phyloP scores from a whole-genome alignment of 1,140 invertebrate genomes.

The Conopomorpha cramerella region DNA sequence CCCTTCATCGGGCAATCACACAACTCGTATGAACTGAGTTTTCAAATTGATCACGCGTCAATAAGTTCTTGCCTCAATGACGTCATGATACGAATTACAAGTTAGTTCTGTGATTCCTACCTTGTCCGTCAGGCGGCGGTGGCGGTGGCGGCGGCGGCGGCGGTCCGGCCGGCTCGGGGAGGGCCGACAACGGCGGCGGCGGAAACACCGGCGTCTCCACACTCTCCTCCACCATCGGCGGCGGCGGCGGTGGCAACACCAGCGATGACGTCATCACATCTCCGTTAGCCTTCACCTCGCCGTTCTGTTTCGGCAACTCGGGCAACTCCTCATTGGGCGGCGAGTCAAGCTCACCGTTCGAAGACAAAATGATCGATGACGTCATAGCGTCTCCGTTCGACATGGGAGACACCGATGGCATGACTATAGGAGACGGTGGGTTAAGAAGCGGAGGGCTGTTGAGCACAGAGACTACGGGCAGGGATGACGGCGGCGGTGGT shows the following conservation, averaged over 20 bases:
- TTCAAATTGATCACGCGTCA: too few relatives aligned
- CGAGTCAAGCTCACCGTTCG: constrained; percentile 15
- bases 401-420: neutral
- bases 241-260: constrained; percentile 30
- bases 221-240: constrained; percentile 10
- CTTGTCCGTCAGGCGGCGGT: constrained; percentile 34
- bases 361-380: constrained; percentile 13
- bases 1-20: too few relatives aligned
- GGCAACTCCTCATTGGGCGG: constrained; percentile 8
- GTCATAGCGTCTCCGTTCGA: constrained; percentile 4
- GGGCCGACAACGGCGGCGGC: constrained; percentile 42
- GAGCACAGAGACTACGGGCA: constrained; percentile 27
- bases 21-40: too few relatives aligned
- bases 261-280: constrained; percentile 35
- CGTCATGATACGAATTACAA: too few relatives aligned
- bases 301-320: too few relatives aligned
- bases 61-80: too few relatives aligned
- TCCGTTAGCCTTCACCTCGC: constrained; percentile 20
- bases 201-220: constrained; percentile 33
- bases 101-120: constrained; percentile 12
- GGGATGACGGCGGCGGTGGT: constrained; percentile 29
- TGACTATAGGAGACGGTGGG: constrained; percentile 11
- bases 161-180: constrained; percentile 76
- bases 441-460: constrained; percentile 20
- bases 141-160: constrained; percentile 68